Evolutionary conservation across 2,113 vertebrate genomes (phyloP).

Genomic region (Sinosuthora webbiana): DNA sequence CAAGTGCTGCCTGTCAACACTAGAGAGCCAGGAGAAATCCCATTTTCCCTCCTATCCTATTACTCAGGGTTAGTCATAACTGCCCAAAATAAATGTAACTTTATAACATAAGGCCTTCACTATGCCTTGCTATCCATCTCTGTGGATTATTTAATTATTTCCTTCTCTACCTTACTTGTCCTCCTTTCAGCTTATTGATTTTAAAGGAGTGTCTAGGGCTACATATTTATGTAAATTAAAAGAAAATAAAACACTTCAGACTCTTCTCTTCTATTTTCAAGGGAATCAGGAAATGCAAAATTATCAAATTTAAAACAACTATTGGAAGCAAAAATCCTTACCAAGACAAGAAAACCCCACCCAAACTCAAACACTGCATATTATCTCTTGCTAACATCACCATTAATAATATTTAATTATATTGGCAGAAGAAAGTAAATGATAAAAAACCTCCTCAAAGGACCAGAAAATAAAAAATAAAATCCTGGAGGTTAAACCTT

Average conservation of each 20-base stretch:
- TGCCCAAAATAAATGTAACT: constrained; percentile 25
- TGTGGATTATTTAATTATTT: not conserved
- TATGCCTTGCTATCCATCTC: not conserved
- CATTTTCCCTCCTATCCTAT: not conserved
- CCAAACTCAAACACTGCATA: not conserved
- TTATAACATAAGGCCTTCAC: not conserved
- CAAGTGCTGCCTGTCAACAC: not conserved
- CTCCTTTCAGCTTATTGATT: not conserved
- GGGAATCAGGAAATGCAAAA: not conserved
- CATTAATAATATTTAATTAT: not conserved
- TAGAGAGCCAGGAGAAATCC: not conserved
- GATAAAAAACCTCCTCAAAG: not conserved
- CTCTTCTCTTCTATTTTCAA: not conserved
- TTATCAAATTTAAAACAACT: not conserved
- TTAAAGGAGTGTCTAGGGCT: not conserved
- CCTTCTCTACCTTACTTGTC: not conserved
- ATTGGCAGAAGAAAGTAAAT: not conserved
- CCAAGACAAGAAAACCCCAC: not conserved
- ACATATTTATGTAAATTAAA: not conserved
- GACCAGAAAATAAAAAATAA: not conserved
- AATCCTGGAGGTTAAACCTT: not conserved
- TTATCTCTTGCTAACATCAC: not conserved
- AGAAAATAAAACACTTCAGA: not conserved
- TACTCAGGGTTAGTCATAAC: constrained; percentile 6
- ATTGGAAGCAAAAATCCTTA: not conserved